phyloP scores from a whole-genome alignment of 2,888 invertebrate species.

The Leucania comma region DNA sequence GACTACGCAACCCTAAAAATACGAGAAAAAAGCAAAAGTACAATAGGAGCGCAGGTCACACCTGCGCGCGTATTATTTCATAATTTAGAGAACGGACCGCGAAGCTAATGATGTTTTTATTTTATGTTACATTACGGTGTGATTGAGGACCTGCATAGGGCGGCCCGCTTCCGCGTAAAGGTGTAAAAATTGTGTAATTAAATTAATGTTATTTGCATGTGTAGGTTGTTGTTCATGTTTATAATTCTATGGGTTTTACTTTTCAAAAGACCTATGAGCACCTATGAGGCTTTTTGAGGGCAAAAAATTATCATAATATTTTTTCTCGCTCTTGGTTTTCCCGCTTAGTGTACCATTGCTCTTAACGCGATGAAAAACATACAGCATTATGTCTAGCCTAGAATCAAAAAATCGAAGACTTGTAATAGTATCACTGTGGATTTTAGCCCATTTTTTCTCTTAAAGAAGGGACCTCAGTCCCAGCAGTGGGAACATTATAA shows the following conservation, averaged over 20 bases:
- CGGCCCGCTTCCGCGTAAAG: conserved; percentile 48
- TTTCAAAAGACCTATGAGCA: background rate
- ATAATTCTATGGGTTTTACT: background rate
- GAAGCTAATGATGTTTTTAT: conserved; percentile 77
- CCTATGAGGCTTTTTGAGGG: no score
- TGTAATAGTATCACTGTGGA: no score
- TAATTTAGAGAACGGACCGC: conserved; percentile 76
- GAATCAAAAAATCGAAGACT: no score
- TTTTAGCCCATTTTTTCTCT: no score
- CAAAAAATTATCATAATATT: no score
- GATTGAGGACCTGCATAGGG: conserved; percentile 70
- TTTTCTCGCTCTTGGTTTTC: no score
- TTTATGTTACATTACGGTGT: conserved; percentile 68
- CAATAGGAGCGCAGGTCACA: conserved; percentile 72
- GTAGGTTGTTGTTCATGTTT: conserved; percentile 12
- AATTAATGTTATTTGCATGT: conserved; percentile 52
- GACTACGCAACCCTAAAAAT: conserved; percentile 63
- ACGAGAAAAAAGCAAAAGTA: conserved; percentile 63
- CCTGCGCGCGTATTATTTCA: conserved; percentile 81
- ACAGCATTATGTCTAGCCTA: no score
- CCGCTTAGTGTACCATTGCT: no score
- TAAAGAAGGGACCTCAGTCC: no score
- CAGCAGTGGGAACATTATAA: no score
- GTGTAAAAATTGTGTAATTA: conserved; percentile 58
- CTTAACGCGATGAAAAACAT: no score